Conservation (phyloP, 2,113 vertebrate genomes). For the Nothobranchius furzeri region DNA sequence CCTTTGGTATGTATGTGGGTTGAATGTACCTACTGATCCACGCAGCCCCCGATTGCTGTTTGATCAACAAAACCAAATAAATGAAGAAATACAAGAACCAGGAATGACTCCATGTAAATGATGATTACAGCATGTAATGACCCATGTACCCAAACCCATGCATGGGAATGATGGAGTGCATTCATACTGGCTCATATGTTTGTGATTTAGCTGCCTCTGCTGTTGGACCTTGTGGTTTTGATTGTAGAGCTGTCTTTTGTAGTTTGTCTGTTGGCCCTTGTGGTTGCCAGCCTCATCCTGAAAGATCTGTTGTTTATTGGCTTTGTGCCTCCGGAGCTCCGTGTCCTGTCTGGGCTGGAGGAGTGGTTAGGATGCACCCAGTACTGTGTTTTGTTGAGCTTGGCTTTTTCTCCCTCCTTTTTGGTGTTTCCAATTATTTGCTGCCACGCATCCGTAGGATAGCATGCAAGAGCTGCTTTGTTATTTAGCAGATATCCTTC, state of each 20-base stretch:
- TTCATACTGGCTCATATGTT: conserved; percentile 17
- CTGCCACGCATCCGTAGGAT: conserved; percentile 22
- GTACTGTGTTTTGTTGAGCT: conserved; percentile 21
- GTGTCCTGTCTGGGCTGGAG: conserved; percentile 42
- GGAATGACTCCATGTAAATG: background rate
- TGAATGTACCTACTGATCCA: conserved; percentile 17
- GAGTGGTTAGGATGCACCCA: conserved; percentile 10
- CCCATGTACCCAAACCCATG: conserved; percentile 14
- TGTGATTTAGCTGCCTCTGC: conserved; percentile 38
- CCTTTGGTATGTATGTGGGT: conserved; percentile 1
- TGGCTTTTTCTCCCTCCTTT: conserved; percentile 5
- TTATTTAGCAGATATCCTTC: conserved; percentile 10
- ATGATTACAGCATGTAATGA: conserved; percentile 57
- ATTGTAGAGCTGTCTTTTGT: conserved; percentile 23
- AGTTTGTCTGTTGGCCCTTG: conserved; percentile 22
- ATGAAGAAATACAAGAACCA: conserved; percentile 8
- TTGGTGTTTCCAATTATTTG: conserved; percentile 24
- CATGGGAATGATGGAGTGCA: conserved; percentile 4
- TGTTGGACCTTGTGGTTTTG: conserved; percentile 37
- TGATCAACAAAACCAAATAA: conserved; percentile 49
- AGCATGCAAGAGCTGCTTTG: conserved; percentile 1
- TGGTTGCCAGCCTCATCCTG: conserved; percentile 36
- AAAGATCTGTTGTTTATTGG: conserved; percentile 63
- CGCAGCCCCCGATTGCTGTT: conserved; percentile 4
- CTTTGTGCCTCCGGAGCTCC: conserved; percentile 42